Evolutionary conservation across 1,140 invertebrate genomes (phyloP), one percentile per base, ranked within the genome.

Genomic region (Drosophila carrolli): DNA sequence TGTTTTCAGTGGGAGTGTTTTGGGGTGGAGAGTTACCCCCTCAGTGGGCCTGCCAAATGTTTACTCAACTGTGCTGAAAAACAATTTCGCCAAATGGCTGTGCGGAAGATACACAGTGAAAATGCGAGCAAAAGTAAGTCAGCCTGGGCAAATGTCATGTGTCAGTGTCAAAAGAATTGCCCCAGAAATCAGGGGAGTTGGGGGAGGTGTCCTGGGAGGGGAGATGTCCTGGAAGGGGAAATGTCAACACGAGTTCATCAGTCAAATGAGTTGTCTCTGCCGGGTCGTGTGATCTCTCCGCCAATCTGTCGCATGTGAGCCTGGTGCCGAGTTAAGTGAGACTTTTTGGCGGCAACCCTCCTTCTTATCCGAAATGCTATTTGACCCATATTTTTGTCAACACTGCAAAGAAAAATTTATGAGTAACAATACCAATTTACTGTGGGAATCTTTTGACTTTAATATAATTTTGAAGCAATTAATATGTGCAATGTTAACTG

Each of bases 191-290:
- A 13, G 23, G 23, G 53, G 57, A 9, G n/a, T 37, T 6, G 32
- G 41, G 48, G 62, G 77, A 32, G 50, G 1, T 16, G 29, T 11
- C 29, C 10, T 10, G 48, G 50, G 0, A 56, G 19, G 19, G 19
- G 81, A 32, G 50, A 1, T 16, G 29, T 11, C 29, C 10, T 10
- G 48, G 50, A 0, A 56, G 43, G 62, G 82, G 75, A 84, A 81
- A 84, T 89, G 84, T 89, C 84, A 89, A 89, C 84, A 89, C 80
- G 81, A 77, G 84, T 89, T 89, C 84, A 89, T 89, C 84, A 89
- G 84, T 89, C 84, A 89, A 89, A 89, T 89, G 80, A 89, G 84
- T 89, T 81, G 77, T 89, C 78, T 84, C 44, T 75, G 72, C 51
- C 58, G 60, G 74, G 56, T 32, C 59, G 47, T 47, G 58, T 44